Base-by-base conservation (phyloP, 2,888 invertebrate genomes). In the Hybos culiciformis region DNA sequence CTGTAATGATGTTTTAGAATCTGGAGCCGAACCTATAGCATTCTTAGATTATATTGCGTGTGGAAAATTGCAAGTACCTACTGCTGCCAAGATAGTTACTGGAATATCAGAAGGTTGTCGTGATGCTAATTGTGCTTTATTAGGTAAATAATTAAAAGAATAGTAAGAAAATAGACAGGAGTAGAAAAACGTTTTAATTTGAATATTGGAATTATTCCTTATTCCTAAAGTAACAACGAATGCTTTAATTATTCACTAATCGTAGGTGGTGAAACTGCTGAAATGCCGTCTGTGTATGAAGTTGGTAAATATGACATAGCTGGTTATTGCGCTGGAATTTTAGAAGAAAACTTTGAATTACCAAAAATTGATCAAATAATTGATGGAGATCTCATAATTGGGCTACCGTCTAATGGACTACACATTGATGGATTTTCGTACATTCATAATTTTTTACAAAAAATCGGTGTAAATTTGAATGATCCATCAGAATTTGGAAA, bases 1-100 rank as follows among this genome's bases (percentile, higher is more conserved):
- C 59, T 94, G 90, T 37, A 98, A 98, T 68, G 94, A 97, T 64
- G 79, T 97, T 41, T 69, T 98, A 39, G 92, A 92, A 51, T 86
- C 92, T 48, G 96, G 94, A 36, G 97, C 94, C 0, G 90, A 92
- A 56, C 94, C 97, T 0, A 72, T 98, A 51, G 94, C 90, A 53
- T 97, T 98, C 68, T 70, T 98, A 15, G 97, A 98, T 71, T 97
- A 97, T 64, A 92, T 91, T 66, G 93, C 96, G 18, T 90, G 90
- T 58, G 92, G 94, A 1, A 71, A 78, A 41, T 70, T 98, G 46
- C 77, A 90, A 54, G 79, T 90, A 2, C 71, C 75, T 1, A 71
- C 79, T 1, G 87, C 92, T 0, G 73, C 77, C 4, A 71, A 78
- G 48, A 85, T 97, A 12, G 75, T 98, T 6, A 72, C 74, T 50